Conservation (phyloP, 2,113 vertebrate species). For the Acanthochromis polyacanthus region DNA sequence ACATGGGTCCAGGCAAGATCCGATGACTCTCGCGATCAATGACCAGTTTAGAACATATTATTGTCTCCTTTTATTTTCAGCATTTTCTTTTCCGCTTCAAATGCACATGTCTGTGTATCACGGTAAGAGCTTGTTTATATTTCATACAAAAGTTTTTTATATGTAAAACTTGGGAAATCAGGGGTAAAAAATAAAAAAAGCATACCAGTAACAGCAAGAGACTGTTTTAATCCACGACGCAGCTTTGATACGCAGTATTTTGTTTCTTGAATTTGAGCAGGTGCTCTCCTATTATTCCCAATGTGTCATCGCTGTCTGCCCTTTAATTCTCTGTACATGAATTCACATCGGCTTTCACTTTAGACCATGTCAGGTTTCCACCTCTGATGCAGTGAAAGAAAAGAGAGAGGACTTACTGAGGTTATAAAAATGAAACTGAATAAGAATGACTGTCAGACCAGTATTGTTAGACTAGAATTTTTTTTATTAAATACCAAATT, state of each 20-base stretch:
- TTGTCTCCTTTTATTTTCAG: constrained; percentile 81
- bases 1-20: constrained; percentile 69
- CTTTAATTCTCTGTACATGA: constrained; percentile 77
- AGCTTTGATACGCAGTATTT: constrained; percentile 66
- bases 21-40: constrained; percentile 34
- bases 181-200: constrained; percentile 29
- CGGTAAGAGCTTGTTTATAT: constrained; percentile 93
- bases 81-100: constrained; percentile 73
- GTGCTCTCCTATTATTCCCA: constrained; percentile 21
- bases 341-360: constrained; percentile 70
- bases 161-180: constrained; percentile 87
- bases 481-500: constrained; percentile 90
- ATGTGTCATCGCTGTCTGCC: constrained; percentile 46
- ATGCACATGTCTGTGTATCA: constrained; percentile 84
- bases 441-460: constrained; percentile 90
- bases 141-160: constrained; percentile 93
- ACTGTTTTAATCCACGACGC: constrained; percentile 63
- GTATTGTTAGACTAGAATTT: constrained; percentile 89
- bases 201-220: constrained; percentile 51
- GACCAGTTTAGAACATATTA: constrained; percentile 86
- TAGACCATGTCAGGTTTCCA: constrained; percentile 53
- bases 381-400: constrained; percentile 84
- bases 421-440: constrained; percentile 77
- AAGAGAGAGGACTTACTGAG: constrained; percentile 63
- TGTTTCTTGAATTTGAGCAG: constrained; percentile 28